Percentiles rank a stretch among this genome's conserved stretches.
These are phyloP conservation scores for Hedychridium roseum DNA, from an alignment of 2,888 invertebrate species.

Conservation along the genomic window DNA sequence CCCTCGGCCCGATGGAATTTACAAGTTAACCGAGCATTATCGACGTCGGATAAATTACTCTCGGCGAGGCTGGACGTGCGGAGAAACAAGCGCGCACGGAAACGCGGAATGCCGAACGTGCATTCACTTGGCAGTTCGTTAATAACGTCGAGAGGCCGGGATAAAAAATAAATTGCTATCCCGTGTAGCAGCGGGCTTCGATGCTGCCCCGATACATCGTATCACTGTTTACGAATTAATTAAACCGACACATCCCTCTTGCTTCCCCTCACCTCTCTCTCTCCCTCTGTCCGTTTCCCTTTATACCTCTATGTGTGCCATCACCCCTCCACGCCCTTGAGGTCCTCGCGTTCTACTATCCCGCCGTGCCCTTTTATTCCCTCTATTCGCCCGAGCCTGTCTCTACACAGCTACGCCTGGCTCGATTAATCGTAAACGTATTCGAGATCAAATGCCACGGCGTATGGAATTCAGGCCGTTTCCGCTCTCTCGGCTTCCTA, in stretches of 20 bases:
- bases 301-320: background rate
- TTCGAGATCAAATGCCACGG: slow-evolving; percentile 18
- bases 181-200: background rate
- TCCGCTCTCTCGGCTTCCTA: too few relatives aligned
- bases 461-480: slow-evolving; percentile 16
- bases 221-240: slow-evolving; percentile 17
- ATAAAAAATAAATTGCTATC: background rate
- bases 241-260: slow-evolving; percentile 1
- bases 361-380: too few relatives aligned
- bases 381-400: background rate
- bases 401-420: slow-evolving; percentile 6
- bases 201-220: background rate
- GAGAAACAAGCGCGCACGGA: too few relatives aligned
- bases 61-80: too few relatives aligned
- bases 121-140: too few relatives aligned
- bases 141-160: too few relatives aligned
- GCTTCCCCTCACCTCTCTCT: background rate
- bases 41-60: too few relatives aligned
- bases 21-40: too few relatives aligned
- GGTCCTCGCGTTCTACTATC: too few relatives aligned
- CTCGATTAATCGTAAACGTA: slow-evolving; percentile 19
- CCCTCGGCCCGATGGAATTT: background rate
- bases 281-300: background rate
- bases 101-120: too few relatives aligned
- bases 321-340: too few relatives aligned